Evolutionary conservation across 2,888 invertebrate genomes (phyloP), one percentile per base, ranked within the genome.

Genomic region (Hirtodrosophila histrioides): DNA sequence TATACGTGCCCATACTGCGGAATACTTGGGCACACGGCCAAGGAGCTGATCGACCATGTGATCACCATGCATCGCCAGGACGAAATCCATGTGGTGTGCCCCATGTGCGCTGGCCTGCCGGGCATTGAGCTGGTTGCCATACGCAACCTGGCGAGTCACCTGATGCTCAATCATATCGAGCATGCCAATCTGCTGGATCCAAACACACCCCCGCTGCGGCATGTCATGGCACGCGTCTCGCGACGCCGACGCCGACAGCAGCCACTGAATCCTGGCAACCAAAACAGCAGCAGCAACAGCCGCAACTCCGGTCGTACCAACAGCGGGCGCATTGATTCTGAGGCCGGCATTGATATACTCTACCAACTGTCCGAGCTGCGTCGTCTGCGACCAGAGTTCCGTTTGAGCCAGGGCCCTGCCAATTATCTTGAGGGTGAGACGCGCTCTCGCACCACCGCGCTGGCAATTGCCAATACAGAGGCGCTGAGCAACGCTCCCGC

Each of bases 181-280:
- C 85, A 88, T 11, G 88, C 87, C 10, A 81, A 87, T 43, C 61
- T 66, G 0, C 57, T 85, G 17, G 88, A 85, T 55, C 79, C 84
- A 0, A 11, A 57, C 8, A 69, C 85, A 0, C 78, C 85, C 6
- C 71, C 76, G 0, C 29, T 78, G 24, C 66, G 69, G 0, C 49
- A 68, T 3, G 39, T 46, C 0, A 23, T 75, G 7, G 12, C 63
- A 3, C 65, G 81, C 1, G 39, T 46, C 10, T 56, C 75, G 5
- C 65, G 81, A 11, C 71, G 88, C 2, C 69, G 69, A 0, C 69
- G 71, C 3, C 69, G 78, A 0, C 75, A 64, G 0, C 45, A 60
- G 33, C 66, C 36, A 1, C 44, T 10, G 7, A 31, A 4, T 29
- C 10, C 44, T 6, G 8, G n/a, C 1, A 49, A 27, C 9, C 46